Base-by-base conservation (phyloP, 2,797 vertebrate genomes). In the Enteromius radiatus region DNA sequence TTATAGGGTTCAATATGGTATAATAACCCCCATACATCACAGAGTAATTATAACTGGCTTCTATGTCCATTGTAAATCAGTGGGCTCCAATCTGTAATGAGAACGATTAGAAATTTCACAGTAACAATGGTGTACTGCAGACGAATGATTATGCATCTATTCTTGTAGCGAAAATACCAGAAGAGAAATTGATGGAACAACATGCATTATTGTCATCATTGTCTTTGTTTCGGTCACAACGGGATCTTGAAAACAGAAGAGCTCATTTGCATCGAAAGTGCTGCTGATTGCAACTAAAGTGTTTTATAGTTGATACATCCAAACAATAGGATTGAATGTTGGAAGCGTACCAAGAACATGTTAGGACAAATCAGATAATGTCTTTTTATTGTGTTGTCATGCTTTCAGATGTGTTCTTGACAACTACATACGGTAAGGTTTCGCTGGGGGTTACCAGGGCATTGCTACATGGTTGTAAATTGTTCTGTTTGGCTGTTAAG, bases 211-310 rank as follows among this genome's bases (percentile, higher is more conserved):
- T 78, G 76, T 85, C 80, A 77, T 84, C 61, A 77, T 59, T 75
- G 64, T 74, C 82, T 84, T 88, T 87, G 85, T 88, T 87, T 82
- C 52, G 63, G 81, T 80, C 78, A 56, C 74, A 65, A 83, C 68
- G 54, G 80, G 64, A 68, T 77, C 61, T 68, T 79, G 78, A 47
- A 71, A 82, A 81, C 64, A 52, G 56, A 75, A 49, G 36, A 70
- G 33, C 85, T 88, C 87, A 86, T 88, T 88, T 86, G 84, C 84
- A 88, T 88, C 15, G 84, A 76, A 88, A 88, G 82, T 77, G 87
- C 76, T 76, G 81, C 81, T 86, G 85, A 88, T 87, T 88, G 84
- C 81, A 78, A 84, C 78, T 71, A 85, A 85, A 82, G 71, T 36
- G 63, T 59, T 38, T 85, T 78, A 67, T 77, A 84, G 81, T 86